phyloP scores from a whole-genome alignment of 2,888 invertebrate genomes.

The Tinea pellionella region DNA sequence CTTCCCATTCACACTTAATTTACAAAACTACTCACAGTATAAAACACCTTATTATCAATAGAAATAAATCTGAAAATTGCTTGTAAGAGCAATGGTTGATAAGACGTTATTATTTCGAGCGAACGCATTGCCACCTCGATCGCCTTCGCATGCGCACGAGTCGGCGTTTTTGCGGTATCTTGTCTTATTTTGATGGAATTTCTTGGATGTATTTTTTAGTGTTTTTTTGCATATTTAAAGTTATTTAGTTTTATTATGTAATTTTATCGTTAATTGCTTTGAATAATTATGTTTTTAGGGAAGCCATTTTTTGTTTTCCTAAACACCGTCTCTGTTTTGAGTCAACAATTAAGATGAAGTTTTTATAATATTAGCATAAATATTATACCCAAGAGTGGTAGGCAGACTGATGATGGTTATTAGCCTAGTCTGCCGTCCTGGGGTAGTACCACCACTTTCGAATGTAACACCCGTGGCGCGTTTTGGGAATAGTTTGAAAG shows the following conservation, averaged over 20 bases:
- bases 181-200: slow-evolving; percentile 30
- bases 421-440: too few species aligned
- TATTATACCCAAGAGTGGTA: too few species aligned
- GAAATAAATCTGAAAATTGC: slow-evolving; percentile 12
- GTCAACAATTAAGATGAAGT: not conserved
- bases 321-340: not conserved
- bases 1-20: slow-evolving; percentile 54
- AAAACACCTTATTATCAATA: slow-evolving; percentile 15
- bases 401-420: too few species aligned
- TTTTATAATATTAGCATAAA: too few species aligned
- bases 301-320: not conserved
- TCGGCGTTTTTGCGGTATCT: slow-evolving; percentile 50
- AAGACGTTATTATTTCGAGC: slow-evolving; percentile 22
- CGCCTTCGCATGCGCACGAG: slow-evolving; percentile 61
- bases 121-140: slow-evolving; percentile 47
- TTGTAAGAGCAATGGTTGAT: slow-evolving; percentile 18
- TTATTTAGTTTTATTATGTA: not conserved
- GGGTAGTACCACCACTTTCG: too few species aligned
- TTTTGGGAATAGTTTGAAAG: too few species aligned
- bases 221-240: not conserved
- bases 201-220: slow-evolving; percentile 28
- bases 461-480: too few species aligned
- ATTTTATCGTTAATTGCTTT: not conserved
- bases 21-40: slow-evolving; percentile 18
- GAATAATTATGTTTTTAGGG: not conserved